Evolutionary conservation across 2,888 invertebrate genomes (phyloP).

Genomic region (Microplitis manilae): DNA sequence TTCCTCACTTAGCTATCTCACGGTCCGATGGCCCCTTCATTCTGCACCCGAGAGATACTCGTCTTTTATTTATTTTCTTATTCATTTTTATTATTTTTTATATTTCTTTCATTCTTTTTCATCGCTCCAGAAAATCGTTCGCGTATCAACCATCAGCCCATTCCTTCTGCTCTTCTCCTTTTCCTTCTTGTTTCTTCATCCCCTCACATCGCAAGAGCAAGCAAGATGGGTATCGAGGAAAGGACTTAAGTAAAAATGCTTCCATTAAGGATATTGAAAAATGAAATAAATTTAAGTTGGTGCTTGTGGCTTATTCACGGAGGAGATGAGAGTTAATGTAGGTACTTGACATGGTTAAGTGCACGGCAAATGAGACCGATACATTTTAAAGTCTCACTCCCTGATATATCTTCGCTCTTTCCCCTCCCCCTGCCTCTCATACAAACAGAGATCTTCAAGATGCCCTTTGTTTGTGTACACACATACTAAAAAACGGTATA

Average conservation of each 20-base stretch:
- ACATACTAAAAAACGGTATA: not conserved
- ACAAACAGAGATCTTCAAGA: not conserved
- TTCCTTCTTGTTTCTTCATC: not conserved
- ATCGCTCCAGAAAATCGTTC: not conserved
- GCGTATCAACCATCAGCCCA: not conserved
- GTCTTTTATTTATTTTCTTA: not conserved
- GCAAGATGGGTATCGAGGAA: not conserved
- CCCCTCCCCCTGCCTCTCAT: not conserved
- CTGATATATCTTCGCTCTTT: not conserved
- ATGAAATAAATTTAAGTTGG: conserved; percentile 22
- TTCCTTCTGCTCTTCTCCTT: not conserved
- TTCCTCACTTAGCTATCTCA: conserved; percentile 34
- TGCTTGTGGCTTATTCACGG: not conserved
- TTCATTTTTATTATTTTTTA: conserved; percentile 4
- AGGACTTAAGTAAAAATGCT: conserved; percentile 19
- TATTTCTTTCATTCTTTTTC: conserved; percentile 17
- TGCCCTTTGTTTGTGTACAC: conserved; percentile 4
- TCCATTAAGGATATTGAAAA: conserved; percentile 29
- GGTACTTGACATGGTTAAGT: conserved; percentile 31
- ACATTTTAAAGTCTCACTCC: conserved; percentile 11
- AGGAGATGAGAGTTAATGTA: conserved; percentile 28
- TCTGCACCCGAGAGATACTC: conserved; percentile 12
- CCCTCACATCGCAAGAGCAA: not conserved
- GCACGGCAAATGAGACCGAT: conserved; percentile 21
- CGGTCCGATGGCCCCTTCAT: conserved; percentile 33